Conservation (phyloP, 2,113 vertebrate genomes). For the Notiomystis cincta region DNA sequence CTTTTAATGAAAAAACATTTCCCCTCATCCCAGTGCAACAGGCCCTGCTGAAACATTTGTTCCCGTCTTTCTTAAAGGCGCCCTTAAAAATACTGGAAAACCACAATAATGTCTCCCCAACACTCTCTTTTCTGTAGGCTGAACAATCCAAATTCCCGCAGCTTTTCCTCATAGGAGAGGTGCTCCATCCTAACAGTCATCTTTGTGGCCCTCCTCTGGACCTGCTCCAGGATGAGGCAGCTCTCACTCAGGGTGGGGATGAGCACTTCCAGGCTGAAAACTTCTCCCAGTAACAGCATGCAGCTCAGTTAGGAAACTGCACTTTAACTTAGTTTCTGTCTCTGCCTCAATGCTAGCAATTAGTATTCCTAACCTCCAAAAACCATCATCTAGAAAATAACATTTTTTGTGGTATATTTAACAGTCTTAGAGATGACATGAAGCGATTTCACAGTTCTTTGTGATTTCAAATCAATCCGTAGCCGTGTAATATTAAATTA, state of each 20-base stretch:
- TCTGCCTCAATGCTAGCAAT: background rate
- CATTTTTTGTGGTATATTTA: background rate
- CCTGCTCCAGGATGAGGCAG: background rate
- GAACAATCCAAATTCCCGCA: background rate
- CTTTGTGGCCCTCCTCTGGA: background rate
- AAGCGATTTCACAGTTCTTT: background rate
- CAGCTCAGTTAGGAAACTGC: background rate
- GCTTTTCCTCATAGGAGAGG: background rate
- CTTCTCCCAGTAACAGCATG: background rate
- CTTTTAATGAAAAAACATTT: background rate
- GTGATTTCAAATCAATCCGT: constrained; percentile 26
- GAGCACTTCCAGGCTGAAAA: background rate
- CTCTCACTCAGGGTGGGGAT: background rate
- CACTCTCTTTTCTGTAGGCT: background rate
- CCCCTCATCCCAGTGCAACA: background rate
- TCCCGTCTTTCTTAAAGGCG: background rate
- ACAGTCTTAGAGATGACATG: background rate
- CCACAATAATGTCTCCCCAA: background rate
- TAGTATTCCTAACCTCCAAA: background rate
- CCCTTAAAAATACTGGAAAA: background rate
- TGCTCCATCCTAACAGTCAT: background rate
- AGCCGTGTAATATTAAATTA: background rate
- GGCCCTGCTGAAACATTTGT: background rate
- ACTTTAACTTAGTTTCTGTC: background rate
- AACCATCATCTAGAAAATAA: background rate